Percentiles rank a stretch among this genome's conserved stretches.
Evolutionary conservation across 2,888 invertebrate genomes (phyloP).

Genomic region (Oxycera nigricornis): DNA sequence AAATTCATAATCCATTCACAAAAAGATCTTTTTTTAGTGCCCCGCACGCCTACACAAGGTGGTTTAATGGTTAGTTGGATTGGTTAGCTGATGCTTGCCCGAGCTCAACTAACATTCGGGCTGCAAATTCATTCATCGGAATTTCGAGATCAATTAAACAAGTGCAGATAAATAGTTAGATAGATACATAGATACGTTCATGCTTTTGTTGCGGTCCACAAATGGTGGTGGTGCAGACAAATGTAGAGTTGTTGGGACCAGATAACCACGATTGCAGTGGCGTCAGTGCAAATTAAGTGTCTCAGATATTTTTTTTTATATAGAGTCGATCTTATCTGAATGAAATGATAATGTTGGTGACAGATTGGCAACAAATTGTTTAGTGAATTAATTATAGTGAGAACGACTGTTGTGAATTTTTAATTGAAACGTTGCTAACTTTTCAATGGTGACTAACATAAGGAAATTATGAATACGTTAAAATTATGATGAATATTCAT

Average conservation of each 20-base stretch:
- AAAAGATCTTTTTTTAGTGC: constrained; percentile 13
- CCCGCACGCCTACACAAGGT: background rate
- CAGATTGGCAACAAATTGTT: constrained; percentile 14
- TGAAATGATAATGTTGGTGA: background rate
- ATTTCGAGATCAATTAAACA: constrained; percentile 22
- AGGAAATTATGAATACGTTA: no score
- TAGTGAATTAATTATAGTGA: background rate
- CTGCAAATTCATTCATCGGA: constrained; percentile 15
- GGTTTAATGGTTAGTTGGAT: background rate
- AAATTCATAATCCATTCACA: constrained; percentile 15
- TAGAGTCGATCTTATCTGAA: background rate
- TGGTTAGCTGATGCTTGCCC: background rate
- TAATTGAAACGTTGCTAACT: no score
- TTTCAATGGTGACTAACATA: no score
- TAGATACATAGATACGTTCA: background rate
- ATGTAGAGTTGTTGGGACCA: background rate
- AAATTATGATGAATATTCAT: no score
- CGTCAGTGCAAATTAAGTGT: no score
- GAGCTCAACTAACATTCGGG: background rate
- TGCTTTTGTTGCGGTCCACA: no score
- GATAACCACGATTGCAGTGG: background rate
- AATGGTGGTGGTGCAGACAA: no score
- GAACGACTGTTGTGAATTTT: background rate
- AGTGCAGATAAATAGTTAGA: constrained; percentile 2
- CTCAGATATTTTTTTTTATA: background rate